Percentiles rank a stretch among this genome's conserved stretches.
These are phyloP conservation scores for Montipora sp. DNA, from an alignment of 64 coral and sea anemone genomes.

Conservation along the genomic window DNA sequence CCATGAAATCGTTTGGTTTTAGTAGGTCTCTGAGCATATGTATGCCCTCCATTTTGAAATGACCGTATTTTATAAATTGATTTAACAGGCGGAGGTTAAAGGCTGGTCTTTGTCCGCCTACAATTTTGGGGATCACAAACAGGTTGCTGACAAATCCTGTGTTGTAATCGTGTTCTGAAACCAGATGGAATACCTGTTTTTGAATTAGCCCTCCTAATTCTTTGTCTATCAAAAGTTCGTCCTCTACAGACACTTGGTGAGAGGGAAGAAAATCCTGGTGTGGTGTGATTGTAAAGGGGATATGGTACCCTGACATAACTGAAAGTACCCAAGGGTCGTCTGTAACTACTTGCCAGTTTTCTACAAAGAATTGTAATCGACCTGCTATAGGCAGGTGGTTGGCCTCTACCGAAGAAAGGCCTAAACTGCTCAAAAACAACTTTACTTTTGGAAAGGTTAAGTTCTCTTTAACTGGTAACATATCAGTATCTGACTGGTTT, in stretches of 20 bases:
- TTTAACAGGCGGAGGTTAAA: slow-evolving; percentile 43
- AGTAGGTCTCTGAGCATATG: slow-evolving; percentile 54
- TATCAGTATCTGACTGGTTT: not conserved
- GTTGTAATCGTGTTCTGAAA: too few relatives aligned
- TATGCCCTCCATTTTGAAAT: slow-evolving; percentile 69
- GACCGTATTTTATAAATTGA: slow-evolving; percentile 58
- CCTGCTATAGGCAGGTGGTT: slow-evolving; percentile 10
- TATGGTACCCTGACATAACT: not conserved
- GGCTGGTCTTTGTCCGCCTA: slow-evolving; percentile 47
- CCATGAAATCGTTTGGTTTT: slow-evolving; percentile 34
- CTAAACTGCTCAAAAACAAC: not conserved
- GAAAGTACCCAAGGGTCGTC: slow-evolving; percentile 41
- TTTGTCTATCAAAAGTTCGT: too few relatives aligned
- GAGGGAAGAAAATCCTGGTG: too few relatives aligned
- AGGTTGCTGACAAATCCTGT: too few relatives aligned
- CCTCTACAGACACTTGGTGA: too few relatives aligned
- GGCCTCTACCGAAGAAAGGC: not conserved
- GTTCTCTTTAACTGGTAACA: slow-evolving; percentile 35
- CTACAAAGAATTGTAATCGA: slow-evolving; percentile 24
- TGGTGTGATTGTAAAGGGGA: too few relatives aligned
- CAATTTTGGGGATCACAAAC: not conserved
- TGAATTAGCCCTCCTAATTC: too few relatives aligned
- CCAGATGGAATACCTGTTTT: too few relatives aligned
- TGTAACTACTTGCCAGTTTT: slow-evolving; percentile 54
- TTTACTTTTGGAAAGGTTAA: slow-evolving; percentile 4